Percentiles rank a stretch among this genome's conserved stretches.
Evolutionary conservation across 2,113 vertebrate genomes (phyloP).

Genomic region (Toxotes chatareus): DNA sequence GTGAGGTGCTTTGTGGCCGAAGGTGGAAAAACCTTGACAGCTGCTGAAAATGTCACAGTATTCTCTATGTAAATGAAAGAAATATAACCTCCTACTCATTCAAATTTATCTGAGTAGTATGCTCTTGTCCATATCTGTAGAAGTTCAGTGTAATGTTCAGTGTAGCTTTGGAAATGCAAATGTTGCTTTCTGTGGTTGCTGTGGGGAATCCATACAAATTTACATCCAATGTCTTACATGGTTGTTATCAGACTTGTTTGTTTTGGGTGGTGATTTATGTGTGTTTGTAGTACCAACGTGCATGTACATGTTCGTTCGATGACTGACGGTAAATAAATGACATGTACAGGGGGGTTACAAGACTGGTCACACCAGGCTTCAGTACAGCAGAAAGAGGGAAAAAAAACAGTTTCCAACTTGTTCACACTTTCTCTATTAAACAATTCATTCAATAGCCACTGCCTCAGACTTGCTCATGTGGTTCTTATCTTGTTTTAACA

Average conservation of each 20-base stretch:
- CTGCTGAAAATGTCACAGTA: not conserved
- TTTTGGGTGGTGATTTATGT: slow-evolving; percentile 15
- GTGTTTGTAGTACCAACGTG: not conserved
- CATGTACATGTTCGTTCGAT: not conserved
- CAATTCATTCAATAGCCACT: slow-evolving; percentile 70
- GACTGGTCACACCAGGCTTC: slow-evolving; percentile 28
- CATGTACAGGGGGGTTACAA: slow-evolving; percentile 53
- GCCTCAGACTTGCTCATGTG: slow-evolving; percentile 63
- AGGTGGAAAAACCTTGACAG: slow-evolving; percentile 8
- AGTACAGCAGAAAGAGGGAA: slow-evolving; percentile 18
- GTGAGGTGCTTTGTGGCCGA: slow-evolving; percentile 19
- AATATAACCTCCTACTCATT: not conserved
- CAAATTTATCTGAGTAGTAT: not conserved
- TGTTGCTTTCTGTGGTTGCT: not conserved
- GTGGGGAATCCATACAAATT: not conserved
- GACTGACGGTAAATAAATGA: slow-evolving; percentile 47
- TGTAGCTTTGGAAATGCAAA: not conserved
- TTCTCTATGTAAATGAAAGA: slow-evolving; percentile 6
- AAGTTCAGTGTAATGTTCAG: not conserved
- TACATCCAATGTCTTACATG: too few species aligned
- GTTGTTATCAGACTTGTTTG: not conserved
- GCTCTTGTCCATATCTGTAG: not conserved
- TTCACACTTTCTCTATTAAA: slow-evolving; percentile 77
- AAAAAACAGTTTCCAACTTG: slow-evolving; percentile 65
- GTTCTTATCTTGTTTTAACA: slow-evolving; percentile 88